Evolutionary conservation across 1,140 invertebrate genomes (phyloP), one percentile per base, ranked within the genome.

Genomic region (Drosophila cardini): DNA sequence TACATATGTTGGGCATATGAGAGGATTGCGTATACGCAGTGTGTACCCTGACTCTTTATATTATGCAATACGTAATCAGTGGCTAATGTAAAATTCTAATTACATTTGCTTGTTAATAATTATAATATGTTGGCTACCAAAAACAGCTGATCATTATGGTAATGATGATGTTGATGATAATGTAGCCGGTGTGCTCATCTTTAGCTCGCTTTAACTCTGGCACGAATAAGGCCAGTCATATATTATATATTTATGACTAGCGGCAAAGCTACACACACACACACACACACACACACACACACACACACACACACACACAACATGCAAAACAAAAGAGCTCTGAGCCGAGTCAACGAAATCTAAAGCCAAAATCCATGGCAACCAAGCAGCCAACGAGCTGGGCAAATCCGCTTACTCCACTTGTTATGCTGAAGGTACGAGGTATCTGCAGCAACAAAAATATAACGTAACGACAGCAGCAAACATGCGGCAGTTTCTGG

Each of bases 211-310:
- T 34, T 62, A 71, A 62, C 65, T 63, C 26, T 55, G 61, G 56
- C 82, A 67, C 75, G 71, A 81, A 77, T 55, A 64, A 77, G 74
- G 62, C 72, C 62, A 68, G 34, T 21, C 64, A 76, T 82, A 69
- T 87, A 70, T 79, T 60, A 83, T 87, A 87, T 87, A 86, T 87
- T 87, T 82, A 85, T 76, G 67, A 77, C 64, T 65, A 80, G 45
- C 61, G 60, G 30, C 40, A 55, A 9, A 50, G 11, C 2, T 34
- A 32, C 30, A 32, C 7, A 15, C 18, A 50, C 45, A 21, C 26
- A 21, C 7, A 21, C 13, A 50, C 4, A 42, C 11, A 64, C 16
- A 57, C 18, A 26, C 2, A 52, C 46, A 43, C n/a, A 56, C 34
- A n/a, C 46, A 42, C 40, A 62, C 10, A 50, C 16, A 48, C 40